A percentile compares a stretch with the other conserved stretches of the same genome.
Conservation (phyloP, 2,113 vertebrate genomes). For the Cercopithecus mona region DNA sequence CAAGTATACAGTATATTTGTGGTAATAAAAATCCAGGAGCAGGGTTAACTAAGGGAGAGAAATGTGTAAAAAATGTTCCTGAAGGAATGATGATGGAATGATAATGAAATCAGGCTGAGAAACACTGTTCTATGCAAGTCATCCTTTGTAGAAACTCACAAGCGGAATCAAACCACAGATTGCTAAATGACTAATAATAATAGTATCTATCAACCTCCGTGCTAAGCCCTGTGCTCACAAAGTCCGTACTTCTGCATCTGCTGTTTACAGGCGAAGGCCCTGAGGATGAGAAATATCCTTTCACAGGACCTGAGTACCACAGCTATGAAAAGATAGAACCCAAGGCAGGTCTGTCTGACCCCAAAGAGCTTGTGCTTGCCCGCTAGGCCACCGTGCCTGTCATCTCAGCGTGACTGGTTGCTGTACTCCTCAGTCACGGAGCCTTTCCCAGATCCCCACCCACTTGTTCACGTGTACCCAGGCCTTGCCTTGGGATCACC, state of each 20-base stretch:
- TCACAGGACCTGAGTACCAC: background rate
- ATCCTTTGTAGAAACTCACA: background rate
- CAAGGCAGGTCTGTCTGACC: background rate
- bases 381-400: background rate
- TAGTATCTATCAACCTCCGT: background rate
- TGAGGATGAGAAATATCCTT: background rate
- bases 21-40: background rate
- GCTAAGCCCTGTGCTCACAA: background rate
- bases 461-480: background rate
- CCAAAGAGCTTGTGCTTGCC: background rate
- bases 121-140: background rate
- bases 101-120: background rate
- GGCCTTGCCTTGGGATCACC: background rate
- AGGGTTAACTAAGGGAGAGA: background rate
- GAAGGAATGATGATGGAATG: background rate
- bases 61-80: background rate
- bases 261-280: background rate
- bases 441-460: background rate
- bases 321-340: background rate
- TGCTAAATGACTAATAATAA: background rate
- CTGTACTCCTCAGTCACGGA: no score
- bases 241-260: background rate
- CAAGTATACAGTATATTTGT: background rate
- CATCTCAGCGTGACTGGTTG: background rate
- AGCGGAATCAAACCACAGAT: background rate